Evolutionary conservation across 2,797 vertebrate species (phyloP).

Genomic region (Denticeps clupeoides): DNA sequence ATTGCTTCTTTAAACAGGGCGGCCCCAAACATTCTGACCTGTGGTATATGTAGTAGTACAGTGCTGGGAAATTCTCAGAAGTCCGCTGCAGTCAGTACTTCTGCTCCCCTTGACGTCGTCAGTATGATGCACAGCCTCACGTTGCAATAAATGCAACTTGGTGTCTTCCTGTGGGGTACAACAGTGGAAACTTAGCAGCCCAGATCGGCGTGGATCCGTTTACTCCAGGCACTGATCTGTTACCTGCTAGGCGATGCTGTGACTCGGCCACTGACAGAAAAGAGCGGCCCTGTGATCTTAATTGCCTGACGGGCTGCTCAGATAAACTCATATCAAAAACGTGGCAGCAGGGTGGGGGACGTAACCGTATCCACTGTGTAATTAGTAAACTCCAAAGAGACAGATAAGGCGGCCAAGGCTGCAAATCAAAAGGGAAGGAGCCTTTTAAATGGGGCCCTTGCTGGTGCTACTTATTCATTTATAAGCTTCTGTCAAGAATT

Average conservation of each 20-base stretch:
- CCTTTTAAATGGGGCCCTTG: slow-evolving; percentile 43
- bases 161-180: no score
- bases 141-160: no score
- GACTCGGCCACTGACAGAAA: slow-evolving; percentile 22
- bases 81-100: no score
- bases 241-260: neutral
- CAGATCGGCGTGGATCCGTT: neutral
- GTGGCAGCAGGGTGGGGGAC: slow-evolving; percentile 17
- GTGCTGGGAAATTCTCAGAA: no score
- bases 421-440: slow-evolving; percentile 52
- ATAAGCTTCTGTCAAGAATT: slow-evolving; percentile 29
- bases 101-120: no score
- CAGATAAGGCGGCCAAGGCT: slow-evolving; percentile 36
- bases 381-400: slow-evolving; percentile 46
- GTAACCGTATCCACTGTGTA: slow-evolving; percentile 59
- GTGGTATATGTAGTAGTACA: no score
- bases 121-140: no score
- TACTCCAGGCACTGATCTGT: slow-evolving; percentile 1
- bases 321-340: slow-evolving; percentile 61
- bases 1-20: no score
- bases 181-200: slow-evolving; percentile 1
- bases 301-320: slow-evolving; percentile 45
- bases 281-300: slow-evolving; percentile 40
- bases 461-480: slow-evolving; percentile 49
- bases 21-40: no score